Evolutionary conservation across 2,888 invertebrate genomes (phyloP).

Genomic region (Diaprepes abbreviatus): DNA sequence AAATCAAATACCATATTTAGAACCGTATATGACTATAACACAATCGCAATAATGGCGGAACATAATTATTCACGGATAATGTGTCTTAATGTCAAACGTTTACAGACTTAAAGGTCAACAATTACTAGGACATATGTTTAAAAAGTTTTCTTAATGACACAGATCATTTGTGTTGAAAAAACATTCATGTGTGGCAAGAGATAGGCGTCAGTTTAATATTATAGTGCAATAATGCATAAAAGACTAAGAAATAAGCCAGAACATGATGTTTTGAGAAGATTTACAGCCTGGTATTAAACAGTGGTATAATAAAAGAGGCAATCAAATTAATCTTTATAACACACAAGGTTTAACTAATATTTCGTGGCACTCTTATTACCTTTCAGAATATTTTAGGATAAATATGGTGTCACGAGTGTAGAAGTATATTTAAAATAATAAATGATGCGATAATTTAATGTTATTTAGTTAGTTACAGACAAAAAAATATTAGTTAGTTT

Average conservation of each 20-base stretch:
- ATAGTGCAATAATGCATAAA: not conserved
- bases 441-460: too few relatives aligned
- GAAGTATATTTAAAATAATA: too few relatives aligned
- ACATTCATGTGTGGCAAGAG: conserved; percentile 11
- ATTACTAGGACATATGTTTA: conserved; percentile 15
- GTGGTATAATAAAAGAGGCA: too few relatives aligned
- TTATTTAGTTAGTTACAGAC: too few relatives aligned
- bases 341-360: too few relatives aligned
- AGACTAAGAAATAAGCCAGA: not conserved
- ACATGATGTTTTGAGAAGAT: not conserved
- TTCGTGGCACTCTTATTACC: too few relatives aligned
- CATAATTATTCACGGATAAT: conserved; percentile 17
- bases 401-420: too few relatives aligned
- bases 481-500: too few relatives aligned
- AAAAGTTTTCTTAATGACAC: conserved; percentile 9
- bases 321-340: too few relatives aligned
- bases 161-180: conserved; percentile 10
- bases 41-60: not conserved
- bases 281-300: too few relatives aligned
- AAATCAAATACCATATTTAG: conserved; percentile 3
- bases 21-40: not conserved
- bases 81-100: conserved; percentile 16
- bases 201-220: not conserved
- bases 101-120: conserved; percentile 6
- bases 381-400: too few relatives aligned